phyloP scores from a whole-genome alignment of 53 echinoderm and acorn worm genomes.

The Echinarachnius parma region DNA sequence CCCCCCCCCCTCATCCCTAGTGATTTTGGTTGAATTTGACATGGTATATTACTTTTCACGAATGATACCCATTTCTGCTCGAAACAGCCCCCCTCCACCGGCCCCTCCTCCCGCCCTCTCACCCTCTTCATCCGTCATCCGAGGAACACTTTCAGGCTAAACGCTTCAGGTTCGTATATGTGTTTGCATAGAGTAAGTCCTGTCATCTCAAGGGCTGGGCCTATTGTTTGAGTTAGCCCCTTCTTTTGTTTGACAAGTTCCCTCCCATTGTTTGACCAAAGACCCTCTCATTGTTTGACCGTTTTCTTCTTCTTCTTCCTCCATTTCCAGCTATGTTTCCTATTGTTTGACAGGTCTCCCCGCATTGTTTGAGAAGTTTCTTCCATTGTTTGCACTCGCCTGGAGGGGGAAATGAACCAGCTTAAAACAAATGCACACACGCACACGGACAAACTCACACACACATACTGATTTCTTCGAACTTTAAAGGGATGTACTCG shows the following conservation, averaged over 20 bases:
- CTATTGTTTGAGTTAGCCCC: constrained; percentile 30
- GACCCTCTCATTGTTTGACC: constrained; percentile 10
- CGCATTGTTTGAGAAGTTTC: constrained; percentile 24
- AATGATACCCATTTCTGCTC: too few species aligned
- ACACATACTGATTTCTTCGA: background rate
- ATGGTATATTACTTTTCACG: too few species aligned
- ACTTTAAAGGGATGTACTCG: too few species aligned
- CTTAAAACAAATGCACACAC: constrained; percentile 50
- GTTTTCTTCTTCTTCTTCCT: constrained; percentile 5
- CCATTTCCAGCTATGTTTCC: too few species aligned
- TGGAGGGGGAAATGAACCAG: constrained; percentile 5
- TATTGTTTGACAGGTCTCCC: constrained; percentile 2
- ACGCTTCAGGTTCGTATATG: too few species aligned
- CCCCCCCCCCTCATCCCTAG: too few species aligned
- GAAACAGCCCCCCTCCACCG: too few species aligned
- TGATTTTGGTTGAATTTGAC: too few species aligned
- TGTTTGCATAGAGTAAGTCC: background rate
- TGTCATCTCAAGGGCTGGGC: constrained; percentile 30
- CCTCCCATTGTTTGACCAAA: too few species aligned
- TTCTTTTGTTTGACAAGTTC: constrained; percentile 20
- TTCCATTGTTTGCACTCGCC: constrained; percentile 24
- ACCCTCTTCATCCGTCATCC: too few species aligned
- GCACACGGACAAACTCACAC: background rate
- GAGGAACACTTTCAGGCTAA: too few species aligned
- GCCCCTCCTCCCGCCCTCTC: too few species aligned